Evolutionary conservation across 2,113 vertebrate species (phyloP).

Genomic region (Tragelaphus scriptus): DNA sequence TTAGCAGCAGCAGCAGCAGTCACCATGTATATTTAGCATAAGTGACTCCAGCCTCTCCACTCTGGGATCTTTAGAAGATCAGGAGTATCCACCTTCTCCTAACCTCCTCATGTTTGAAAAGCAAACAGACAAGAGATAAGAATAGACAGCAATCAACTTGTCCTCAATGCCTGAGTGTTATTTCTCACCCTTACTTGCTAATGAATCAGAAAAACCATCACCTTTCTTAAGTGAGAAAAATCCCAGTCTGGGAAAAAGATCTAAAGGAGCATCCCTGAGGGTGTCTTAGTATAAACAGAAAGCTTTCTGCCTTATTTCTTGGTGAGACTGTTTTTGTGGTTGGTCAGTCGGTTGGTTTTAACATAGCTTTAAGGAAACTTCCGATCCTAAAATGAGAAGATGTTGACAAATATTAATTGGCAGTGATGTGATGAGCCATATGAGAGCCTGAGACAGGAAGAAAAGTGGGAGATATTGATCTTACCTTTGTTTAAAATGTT

Average conservation of each 20-base stretch:
- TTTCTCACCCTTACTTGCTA: neutral
- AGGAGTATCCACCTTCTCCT: neutral
- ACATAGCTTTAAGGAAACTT: neutral
- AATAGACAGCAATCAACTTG: slow-evolving; percentile 22
- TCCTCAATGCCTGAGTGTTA: neutral
- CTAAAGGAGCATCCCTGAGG: neutral
- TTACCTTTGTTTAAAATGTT: neutral
- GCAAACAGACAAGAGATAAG: neutral
- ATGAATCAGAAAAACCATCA: slow-evolving; percentile 11
- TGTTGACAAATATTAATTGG: neutral
- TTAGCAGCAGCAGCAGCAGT: neutral
- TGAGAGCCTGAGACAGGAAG: neutral
- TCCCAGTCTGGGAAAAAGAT: neutral
- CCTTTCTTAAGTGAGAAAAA: neutral
- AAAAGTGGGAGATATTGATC: neutral
- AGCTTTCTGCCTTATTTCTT: neutral
- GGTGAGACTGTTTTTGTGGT: neutral
- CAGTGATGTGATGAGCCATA: accelerated
- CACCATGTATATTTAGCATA: neutral
- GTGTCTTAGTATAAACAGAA: neutral
- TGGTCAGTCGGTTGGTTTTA: neutral
- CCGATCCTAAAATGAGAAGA: neutral
- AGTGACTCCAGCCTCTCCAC: neutral
- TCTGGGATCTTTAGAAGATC: neutral
- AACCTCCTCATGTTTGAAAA: neutral